These are phyloP conservation scores for Zapus hudsonius DNA, from an alignment of 2,113 vertebrate species.

Conservation along the genomic window DNA sequence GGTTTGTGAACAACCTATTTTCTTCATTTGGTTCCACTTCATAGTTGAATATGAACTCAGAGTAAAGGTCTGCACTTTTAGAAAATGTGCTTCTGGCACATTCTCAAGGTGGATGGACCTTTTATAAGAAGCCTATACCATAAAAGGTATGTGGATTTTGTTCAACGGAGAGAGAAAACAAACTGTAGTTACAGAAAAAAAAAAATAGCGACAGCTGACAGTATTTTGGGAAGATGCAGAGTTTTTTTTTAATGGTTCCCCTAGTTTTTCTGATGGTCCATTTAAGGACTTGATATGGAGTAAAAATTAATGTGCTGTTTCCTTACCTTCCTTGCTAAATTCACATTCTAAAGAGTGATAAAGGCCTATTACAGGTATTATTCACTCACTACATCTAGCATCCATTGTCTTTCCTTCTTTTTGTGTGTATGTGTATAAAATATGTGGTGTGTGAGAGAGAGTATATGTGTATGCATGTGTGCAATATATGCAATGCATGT, in stretches of 20 bases:
- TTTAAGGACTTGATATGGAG: constrained; percentile 43
- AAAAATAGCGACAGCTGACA: not conserved
- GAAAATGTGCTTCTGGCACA: constrained; percentile 48
- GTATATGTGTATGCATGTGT: too few species aligned
- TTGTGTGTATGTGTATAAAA: too few species aligned
- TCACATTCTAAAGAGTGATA: not conserved
- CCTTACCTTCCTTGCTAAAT: constrained; percentile 5
- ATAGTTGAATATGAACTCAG: constrained; percentile 68
- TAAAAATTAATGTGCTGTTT: constrained; percentile 7
- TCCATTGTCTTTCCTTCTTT: not conserved
- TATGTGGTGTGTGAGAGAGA: too few species aligned
- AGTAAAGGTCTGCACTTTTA: constrained; percentile 56
- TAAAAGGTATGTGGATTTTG: not conserved
- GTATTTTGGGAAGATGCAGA: not conserved
- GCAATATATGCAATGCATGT: too few species aligned
- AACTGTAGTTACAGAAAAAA: not conserved
- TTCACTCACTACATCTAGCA: not conserved
- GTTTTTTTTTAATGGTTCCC: not conserved
- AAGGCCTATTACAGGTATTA: not conserved
- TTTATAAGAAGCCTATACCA: constrained; percentile 20
- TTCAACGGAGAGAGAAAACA: not conserved
- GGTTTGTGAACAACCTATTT: constrained; percentile 57
- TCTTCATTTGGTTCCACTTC: constrained; percentile 74
- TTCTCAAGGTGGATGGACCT: constrained; percentile 33
- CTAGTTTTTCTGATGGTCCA: not conserved